These are phyloP conservation scores for Motacilla alba DNA, from an alignment of 2,113 vertebrate species.

Conservation along the genomic window DNA sequence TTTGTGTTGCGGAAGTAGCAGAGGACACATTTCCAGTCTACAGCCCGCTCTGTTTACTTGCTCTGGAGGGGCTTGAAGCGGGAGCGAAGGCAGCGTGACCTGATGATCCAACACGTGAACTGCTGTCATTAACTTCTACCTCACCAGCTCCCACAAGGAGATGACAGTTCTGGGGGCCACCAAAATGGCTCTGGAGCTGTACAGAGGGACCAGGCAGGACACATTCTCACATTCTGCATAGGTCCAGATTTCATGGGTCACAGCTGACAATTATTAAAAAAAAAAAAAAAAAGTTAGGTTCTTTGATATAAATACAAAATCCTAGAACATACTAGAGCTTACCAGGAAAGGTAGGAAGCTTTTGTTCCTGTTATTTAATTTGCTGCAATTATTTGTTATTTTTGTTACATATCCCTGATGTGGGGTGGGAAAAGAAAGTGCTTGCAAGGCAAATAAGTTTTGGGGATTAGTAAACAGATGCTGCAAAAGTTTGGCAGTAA, in stretches of 20 bases:
- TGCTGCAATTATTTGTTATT: not conserved
- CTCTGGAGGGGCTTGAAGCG: not conserved
- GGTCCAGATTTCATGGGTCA: not conserved
- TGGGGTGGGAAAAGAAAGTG: not conserved
- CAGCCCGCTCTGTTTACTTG: conserved; percentile 8
- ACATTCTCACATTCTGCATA: accelerated
- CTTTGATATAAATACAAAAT: not conserved
- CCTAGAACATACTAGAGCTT: not conserved
- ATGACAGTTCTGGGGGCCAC: not conserved
- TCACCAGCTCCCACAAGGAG: not conserved
- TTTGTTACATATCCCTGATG: not conserved
- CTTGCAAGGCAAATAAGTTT: not conserved
- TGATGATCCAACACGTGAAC: not conserved
- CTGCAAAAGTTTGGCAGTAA: not conserved
- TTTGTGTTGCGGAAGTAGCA: conserved; percentile 42
- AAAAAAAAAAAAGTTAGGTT: not conserved
- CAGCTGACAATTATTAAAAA: not conserved
- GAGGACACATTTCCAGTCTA: conserved; percentile 34
- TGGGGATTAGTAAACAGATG: not conserved
- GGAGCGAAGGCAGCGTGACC: conserved; percentile 15
- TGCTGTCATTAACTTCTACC: conserved; percentile 13
- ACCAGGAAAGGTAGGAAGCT: not conserved
- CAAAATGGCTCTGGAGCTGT: not conserved
- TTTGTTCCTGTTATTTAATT: not conserved
- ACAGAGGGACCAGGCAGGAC: not conserved